Conservation (phyloP, 2,113 vertebrate genomes). For the Pica pica region DNA sequence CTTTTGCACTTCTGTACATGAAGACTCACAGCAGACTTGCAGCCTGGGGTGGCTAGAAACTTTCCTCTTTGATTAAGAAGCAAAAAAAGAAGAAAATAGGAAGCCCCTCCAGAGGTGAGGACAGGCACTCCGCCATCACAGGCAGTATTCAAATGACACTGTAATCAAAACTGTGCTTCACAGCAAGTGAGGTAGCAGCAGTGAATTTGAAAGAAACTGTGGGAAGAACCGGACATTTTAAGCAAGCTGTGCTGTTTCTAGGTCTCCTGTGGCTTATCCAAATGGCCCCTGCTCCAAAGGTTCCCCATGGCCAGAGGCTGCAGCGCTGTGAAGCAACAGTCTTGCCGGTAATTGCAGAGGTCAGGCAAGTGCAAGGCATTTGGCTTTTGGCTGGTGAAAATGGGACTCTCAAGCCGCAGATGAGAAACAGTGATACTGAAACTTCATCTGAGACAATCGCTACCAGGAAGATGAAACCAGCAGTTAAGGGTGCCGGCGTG, state of each 20-base stretch:
- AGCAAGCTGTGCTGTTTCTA: not conserved
- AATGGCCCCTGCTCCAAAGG: not conserved
- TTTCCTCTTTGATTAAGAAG: not conserved
- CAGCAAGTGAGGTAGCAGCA: not conserved
- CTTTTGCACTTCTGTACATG: not conserved
- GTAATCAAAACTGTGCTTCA: not conserved
- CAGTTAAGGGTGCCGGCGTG: conserved; percentile 27
- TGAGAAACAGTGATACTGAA: conserved; percentile 52
- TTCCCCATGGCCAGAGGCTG: not conserved
- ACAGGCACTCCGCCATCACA: not conserved
- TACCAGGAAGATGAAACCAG: conserved; percentile 58
- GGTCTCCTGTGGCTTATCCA: not conserved
- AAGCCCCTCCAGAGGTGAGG: not conserved
- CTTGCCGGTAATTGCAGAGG: not conserved
- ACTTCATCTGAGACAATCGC: conserved; percentile 26
- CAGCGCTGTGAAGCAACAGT: not conserved
- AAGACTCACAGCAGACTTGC: accelerated
- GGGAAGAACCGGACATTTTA: not conserved
- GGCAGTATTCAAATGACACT: not conserved
- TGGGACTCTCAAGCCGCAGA: not conserved
- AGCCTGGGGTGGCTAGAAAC: not conserved
- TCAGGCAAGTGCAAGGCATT: conserved; percentile 32
- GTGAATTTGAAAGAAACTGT: not conserved
- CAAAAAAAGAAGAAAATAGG: not conserved
- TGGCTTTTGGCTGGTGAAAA: conserved; percentile 17